phyloP scores from a whole-genome alignment of 2,797 vertebrate species.

The Propithecus perrieri region DNA sequence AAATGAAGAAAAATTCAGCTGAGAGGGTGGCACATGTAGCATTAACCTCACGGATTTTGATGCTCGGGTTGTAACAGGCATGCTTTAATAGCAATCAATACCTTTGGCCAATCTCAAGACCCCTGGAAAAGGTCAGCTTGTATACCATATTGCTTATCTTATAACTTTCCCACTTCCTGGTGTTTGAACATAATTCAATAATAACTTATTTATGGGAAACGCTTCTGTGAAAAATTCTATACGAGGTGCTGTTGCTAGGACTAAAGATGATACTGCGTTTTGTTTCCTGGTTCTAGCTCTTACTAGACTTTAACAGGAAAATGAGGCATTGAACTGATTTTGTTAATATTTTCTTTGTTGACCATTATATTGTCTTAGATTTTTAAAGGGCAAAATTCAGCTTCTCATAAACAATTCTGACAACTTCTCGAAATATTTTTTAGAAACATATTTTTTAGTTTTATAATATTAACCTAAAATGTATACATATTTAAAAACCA shows the following conservation, averaged over 20 bases:
- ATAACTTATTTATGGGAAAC: constrained; percentile 88
- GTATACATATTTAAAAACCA: constrained; percentile 10
- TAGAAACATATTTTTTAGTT: constrained; percentile 18
- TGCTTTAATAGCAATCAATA: constrained; percentile 50
- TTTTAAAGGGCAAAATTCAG: constrained; percentile 77
- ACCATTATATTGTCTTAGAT: constrained; percentile 49
- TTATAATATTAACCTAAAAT: constrained; percentile 50
- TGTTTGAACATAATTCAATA: constrained; percentile 83
- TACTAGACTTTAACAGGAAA: constrained; percentile 84
- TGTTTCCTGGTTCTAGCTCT: constrained; percentile 47
- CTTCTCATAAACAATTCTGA: constrained; percentile 86
- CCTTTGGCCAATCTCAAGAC: constrained; percentile 41
- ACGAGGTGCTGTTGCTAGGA: constrained; percentile 74
- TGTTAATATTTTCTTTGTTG: constrained; percentile 83
- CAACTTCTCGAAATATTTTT: constrained; percentile 77
- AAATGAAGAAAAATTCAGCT: background rate
- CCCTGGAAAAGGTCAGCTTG: constrained; percentile 53
- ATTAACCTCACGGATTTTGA: background rate
- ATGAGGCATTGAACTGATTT: constrained; percentile 75
- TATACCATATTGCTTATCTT: constrained; percentile 30
- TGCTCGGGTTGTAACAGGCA: background rate
- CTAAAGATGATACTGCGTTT: constrained; percentile 82
- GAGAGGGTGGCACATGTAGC: background rate
- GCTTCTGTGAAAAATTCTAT: constrained; percentile 88
- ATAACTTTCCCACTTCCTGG: constrained; percentile 71